Conservation (phyloP, 2,797 vertebrate species). For the Craterocephalus amniculus region DNA sequence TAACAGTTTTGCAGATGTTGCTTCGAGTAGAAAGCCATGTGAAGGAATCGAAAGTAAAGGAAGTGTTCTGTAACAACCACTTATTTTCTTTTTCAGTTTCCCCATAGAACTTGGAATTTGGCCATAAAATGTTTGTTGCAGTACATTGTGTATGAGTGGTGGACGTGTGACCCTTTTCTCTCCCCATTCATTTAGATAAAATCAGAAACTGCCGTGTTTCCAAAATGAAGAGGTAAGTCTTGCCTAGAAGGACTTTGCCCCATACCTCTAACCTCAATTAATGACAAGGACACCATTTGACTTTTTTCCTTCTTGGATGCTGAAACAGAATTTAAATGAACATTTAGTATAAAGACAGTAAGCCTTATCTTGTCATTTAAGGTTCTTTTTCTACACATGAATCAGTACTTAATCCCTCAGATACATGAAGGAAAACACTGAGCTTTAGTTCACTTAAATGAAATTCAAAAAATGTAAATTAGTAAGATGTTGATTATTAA, state of each 20-base stretch:
- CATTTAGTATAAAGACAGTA: not conserved
- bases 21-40: not conserved
- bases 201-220: not conserved
- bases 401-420: not conserved
- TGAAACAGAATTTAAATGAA: not conserved
- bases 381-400: not conserved
- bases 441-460: not conserved
- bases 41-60: not conserved
- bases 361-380: slow-evolving; percentile 1
- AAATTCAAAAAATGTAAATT: not conserved
- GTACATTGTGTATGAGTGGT: not conserved
- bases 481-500: not conserved
- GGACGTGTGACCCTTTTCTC: not conserved
- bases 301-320: slow-evolving; percentile 4
- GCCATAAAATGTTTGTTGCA: not conserved
- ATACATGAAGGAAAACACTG: not conserved
- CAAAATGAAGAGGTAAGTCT: not conserved
- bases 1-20: not conserved
- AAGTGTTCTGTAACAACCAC: not conserved
- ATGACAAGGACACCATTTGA: not conserved
- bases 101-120: not conserved
- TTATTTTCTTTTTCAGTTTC: not conserved
- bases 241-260: not conserved
- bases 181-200: not conserved
- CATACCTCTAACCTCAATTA: not conserved